These are phyloP conservation scores for Salpingus planirostris DNA, from an alignment of 2,888 invertebrate species.

Conservation along the genomic window DNA sequence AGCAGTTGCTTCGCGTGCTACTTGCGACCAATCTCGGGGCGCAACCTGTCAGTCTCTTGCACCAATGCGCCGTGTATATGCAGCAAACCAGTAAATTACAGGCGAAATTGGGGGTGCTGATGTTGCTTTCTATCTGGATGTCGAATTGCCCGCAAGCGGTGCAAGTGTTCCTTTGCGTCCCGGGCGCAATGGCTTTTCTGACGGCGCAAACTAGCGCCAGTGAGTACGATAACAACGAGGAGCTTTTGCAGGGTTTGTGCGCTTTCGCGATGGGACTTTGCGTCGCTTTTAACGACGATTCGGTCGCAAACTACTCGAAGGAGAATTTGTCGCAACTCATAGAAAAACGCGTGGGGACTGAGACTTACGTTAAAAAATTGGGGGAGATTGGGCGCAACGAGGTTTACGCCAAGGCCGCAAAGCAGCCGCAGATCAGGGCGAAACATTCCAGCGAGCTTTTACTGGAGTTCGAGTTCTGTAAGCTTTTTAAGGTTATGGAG, in stretches of 20 bases:
- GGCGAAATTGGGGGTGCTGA: constrained; percentile 80
- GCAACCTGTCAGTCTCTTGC: constrained; percentile 80
- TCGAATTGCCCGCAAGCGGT: constrained; percentile 77
- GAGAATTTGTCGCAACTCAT: constrained; percentile 75
- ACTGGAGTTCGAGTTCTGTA: constrained; percentile 92
- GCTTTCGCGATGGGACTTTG: constrained; percentile 91
- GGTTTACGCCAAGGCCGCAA: constrained; percentile 82
- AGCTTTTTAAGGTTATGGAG: constrained; percentile 76
- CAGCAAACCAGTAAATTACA: constrained; percentile 77
- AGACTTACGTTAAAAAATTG: constrained; percentile 78
- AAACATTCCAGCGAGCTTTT: constrained; percentile 69
- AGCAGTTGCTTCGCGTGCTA: constrained; percentile 83
- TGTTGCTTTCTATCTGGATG: constrained; percentile 85
- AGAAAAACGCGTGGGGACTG: constrained; percentile 82
- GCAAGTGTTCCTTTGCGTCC: constrained; percentile 65
- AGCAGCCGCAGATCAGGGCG: constrained; percentile 83
- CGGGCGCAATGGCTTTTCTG: constrained; percentile 68
- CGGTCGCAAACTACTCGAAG: constrained; percentile 64
- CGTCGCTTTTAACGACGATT: constrained; percentile 80
- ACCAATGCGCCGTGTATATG: constrained; percentile 77
- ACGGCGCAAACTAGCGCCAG: constrained; percentile 71
- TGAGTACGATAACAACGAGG: constrained; percentile 87
- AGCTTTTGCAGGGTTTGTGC: constrained; percentile 58
- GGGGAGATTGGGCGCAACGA: constrained; percentile 83
- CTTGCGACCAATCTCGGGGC: constrained; percentile 77